A percentile compares a stretch with the other conserved stretches of the same genome.
Conservation (phyloP, 35 echinoderm and acorn worm genomes). For the Stichopus chloronotus region DNA sequence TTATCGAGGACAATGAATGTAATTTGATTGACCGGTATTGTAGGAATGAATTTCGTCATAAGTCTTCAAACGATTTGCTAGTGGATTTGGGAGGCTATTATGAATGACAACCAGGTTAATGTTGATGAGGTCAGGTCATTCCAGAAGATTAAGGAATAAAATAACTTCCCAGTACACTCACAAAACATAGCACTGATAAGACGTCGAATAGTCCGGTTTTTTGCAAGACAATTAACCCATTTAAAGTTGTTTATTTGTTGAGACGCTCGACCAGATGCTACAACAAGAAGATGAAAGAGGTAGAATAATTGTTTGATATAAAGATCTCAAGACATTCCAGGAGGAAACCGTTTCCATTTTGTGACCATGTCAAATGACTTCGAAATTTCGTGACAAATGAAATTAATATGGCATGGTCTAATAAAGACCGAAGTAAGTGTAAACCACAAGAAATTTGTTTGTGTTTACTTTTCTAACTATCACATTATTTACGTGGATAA, state of each 20-base stretch:
- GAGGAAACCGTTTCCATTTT: not conserved
- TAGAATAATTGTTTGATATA: not conserved
- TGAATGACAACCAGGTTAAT: not conserved
- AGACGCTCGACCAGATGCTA: not conserved
- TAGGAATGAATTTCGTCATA: not conserved
- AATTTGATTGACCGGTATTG: constrained; percentile 24
- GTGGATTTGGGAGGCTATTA: not conserved
- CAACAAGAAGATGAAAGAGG: not conserved
- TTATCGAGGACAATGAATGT: constrained; percentile 24
- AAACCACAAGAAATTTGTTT: not conserved
- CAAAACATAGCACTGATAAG: not conserved
- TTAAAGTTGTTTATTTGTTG: not conserved
- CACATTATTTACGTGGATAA: not conserved
- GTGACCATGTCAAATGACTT: not conserved
- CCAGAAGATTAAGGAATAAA: not conserved
- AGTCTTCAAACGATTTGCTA: not conserved
- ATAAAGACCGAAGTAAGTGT: not conserved
- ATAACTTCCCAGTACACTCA: not conserved
- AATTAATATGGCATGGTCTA: not conserved
- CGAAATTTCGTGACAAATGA: not conserved
- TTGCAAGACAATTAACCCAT: not conserved
- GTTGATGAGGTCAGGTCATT: not conserved
- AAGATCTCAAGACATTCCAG: not conserved
- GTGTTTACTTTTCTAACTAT: not conserved
- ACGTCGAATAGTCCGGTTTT: not conserved